These are phyloP conservation scores for Loriculus beryllinus DNA, from an alignment of 2,797 vertebrate genomes.

Conservation along the genomic window DNA sequence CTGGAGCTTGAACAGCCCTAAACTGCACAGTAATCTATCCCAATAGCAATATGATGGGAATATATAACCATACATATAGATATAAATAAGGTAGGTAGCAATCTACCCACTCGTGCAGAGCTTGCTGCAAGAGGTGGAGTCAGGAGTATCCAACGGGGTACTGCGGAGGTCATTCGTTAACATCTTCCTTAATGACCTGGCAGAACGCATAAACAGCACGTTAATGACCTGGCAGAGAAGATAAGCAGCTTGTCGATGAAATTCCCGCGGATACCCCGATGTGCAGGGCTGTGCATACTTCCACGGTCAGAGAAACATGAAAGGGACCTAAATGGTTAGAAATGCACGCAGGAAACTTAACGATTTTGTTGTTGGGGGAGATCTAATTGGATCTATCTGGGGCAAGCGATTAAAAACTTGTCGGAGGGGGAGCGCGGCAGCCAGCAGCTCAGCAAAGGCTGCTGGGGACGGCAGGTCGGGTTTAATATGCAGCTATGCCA, in stretches of 20 bases:
- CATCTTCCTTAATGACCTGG: constrained; percentile 14
- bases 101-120: background rate
- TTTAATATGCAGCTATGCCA: constrained; percentile 46
- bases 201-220: background rate
- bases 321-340: background rate
- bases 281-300: background rate
- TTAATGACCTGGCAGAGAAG: constrained; percentile 36
- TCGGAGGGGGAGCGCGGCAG: background rate
- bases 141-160: background rate
- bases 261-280: background rate
- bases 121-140: background rate
- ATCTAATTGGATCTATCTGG: background rate
- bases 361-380: background rate
- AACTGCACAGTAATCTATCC: accelerated
- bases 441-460: background rate
- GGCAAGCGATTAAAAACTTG: background rate
- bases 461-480: background rate
- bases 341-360: background rate
- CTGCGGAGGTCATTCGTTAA: background rate
- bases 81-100: background rate
- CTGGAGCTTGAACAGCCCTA: background rate
- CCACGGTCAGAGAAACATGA: background rate
- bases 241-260: background rate
- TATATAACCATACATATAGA: background rate
- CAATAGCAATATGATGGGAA: background rate